Evolutionary conservation across 2,888 invertebrate genomes (phyloP), one percentile per base, ranked within the genome.

Genomic region (Phlogophora meticulosa): DNA sequence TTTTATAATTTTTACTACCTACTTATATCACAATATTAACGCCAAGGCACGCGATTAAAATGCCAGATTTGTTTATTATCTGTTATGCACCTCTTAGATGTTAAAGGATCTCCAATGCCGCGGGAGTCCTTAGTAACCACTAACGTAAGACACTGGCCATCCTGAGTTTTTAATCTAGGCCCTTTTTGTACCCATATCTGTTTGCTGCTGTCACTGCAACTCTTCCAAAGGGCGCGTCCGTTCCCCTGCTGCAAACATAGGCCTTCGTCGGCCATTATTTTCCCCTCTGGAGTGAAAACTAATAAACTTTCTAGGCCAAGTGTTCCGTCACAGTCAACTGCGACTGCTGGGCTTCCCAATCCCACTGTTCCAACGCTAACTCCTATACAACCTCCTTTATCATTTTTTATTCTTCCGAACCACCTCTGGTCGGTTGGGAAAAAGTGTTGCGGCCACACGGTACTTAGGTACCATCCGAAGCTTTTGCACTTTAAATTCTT

Each of bases 391-490:
- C 90, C 90, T 2, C 93, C 95, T 52, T 85, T 89, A 7, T 91
- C 91, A 60, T 96, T 97, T 51, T 91, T 91, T 48, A 99, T 98
- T 94, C 98, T 97, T 40, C 99, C 99, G 88, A 99, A 98, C 94
- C 98, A 98, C 76, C 98, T 96, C 80, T 98, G 97, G 1, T 97
- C 96, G 34, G 97, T 97, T 0, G 99, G 99, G 85, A 99, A 98
- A 90, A 99, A 99, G 88, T 99, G 98, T 87, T 99, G 98, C 0
- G 99, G 99, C 98, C 99, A 99, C 28, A 99, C 97, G 85, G 98
- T 98, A 61, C 98, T 97, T 81, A 99, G 95, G 91, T 99, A 99
- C 99, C 99, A 99, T 58, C 97, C 96, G 87, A 99, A 99, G 80
- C 96, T 97, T 92, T 98, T 98, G 90, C 99, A 99, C 20, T 97